Evolutionary conservation across 2,113 vertebrate genomes (phyloP).

Genomic region (Noctilio leporinus): DNA sequence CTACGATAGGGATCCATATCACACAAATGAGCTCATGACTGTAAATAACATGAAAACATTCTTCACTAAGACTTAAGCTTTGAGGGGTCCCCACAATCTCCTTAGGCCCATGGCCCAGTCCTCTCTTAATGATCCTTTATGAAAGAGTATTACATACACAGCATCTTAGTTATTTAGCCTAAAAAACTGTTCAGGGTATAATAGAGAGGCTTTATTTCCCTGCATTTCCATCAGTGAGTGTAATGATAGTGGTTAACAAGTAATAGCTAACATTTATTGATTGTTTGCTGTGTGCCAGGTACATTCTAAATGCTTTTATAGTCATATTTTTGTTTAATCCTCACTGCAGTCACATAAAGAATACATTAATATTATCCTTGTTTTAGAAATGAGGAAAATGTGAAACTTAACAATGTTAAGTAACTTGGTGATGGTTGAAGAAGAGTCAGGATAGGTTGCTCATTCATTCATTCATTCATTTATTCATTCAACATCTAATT

Average conservation of each 20-base stretch:
- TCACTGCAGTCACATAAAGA: background rate
- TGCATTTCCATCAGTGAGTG: background rate
- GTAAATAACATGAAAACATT: background rate
- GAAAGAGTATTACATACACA: background rate
- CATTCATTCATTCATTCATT: background rate
- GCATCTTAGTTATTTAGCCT: constrained; percentile 39
- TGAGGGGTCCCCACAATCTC: background rate
- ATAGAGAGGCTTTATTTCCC: constrained; percentile 36
- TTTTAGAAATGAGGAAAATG: background rate
- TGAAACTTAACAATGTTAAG: background rate
- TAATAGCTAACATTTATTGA: constrained; percentile 20
- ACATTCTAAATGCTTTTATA: background rate
- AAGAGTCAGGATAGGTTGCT: background rate
- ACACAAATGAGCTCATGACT: background rate
- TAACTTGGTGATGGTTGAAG: background rate
- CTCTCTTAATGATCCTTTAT: constrained; percentile 19
- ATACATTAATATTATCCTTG: background rate
- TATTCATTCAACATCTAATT: background rate
- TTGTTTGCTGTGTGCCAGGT: background rate
- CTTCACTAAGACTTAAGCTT: background rate
- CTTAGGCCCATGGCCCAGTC: background rate
- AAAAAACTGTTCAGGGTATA: constrained; percentile 40
- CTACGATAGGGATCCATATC: background rate
- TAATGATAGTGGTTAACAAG: constrained; percentile 19
- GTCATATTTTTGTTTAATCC: background rate